Conservation (phyloP, 30 jellyfish, hydroid and myxozoan species). For the Clytia hemisphaerica region DNA sequence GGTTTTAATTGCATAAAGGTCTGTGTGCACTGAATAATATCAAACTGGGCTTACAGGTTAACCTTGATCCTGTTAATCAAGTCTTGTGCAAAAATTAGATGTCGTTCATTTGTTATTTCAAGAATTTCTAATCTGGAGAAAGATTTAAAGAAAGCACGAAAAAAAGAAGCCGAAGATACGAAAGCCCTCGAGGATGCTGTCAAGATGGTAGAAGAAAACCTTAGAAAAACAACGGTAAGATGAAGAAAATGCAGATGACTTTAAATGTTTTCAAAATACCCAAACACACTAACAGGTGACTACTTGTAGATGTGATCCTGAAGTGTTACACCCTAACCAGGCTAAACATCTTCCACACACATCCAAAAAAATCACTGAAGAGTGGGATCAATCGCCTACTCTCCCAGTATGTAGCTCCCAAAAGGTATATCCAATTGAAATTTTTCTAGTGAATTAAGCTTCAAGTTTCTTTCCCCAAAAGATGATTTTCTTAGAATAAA, state of each 20-base stretch:
- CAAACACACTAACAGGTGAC: background rate
- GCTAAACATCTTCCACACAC: too few species aligned
- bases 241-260: background rate
- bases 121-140: slow-evolving; percentile 47
- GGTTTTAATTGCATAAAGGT: background rate
- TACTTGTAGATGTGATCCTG: too few species aligned
- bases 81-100: background rate
- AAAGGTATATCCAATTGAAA: too few species aligned
- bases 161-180: slow-evolving; percentile 66
- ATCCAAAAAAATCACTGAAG: too few species aligned
- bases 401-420: too few species aligned
- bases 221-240: slow-evolving; percentile 63
- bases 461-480: too few species aligned
- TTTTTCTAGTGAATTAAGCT: too few species aligned
- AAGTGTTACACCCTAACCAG: too few species aligned
- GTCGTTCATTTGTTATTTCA: background rate
- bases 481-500: too few species aligned
- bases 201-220: slow-evolving; percentile 84
- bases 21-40: background rate
- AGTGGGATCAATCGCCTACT: too few species aligned
- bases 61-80: background rate
- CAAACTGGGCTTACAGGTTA: background rate
- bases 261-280: background rate
- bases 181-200: slow-evolving; percentile 75
- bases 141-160: slow-evolving; percentile 44